Evolutionary conservation across 2,797 vertebrate species (phyloP).

Genomic region (Muscicapa striata): DNA sequence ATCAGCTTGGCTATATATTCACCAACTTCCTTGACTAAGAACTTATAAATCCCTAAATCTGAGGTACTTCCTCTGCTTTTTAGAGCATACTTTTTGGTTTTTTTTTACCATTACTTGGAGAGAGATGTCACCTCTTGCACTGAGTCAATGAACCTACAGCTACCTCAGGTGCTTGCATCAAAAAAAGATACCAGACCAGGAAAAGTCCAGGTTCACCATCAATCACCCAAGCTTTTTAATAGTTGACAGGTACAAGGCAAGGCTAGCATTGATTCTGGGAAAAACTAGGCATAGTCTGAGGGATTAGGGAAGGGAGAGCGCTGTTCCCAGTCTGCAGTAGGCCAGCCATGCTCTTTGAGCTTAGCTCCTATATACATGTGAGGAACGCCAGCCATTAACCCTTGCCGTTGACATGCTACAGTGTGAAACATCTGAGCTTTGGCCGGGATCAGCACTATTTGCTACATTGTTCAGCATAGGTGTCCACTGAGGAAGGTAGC

Average conservation of each 20-base stretch:
- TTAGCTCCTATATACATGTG: accelerated
- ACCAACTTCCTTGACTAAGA: background rate
- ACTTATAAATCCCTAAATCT: background rate
- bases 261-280: background rate
- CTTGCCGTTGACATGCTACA: background rate
- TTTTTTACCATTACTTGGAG: background rate
- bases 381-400: background rate
- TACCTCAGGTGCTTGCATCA: background rate
- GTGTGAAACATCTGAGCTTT: background rate
- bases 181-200: background rate
- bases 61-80: background rate
- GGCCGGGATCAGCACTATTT: background rate
- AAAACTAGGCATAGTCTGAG: background rate
- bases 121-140: background rate
- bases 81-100: background rate
- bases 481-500: background rate
- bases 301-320: background rate
- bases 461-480: background rate
- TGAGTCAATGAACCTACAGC: background rate
- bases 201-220: background rate
- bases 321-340: background rate
- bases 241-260: background rate
- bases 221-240: background rate
- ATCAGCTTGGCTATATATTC: background rate
- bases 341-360: background rate